A percentile compares a stretch with the other conserved stretches of the same genome.
These are phyloP conservation scores for Stictocephala bisonia DNA, from an alignment of 2,888 invertebrate species.

Conservation along the genomic window DNA sequence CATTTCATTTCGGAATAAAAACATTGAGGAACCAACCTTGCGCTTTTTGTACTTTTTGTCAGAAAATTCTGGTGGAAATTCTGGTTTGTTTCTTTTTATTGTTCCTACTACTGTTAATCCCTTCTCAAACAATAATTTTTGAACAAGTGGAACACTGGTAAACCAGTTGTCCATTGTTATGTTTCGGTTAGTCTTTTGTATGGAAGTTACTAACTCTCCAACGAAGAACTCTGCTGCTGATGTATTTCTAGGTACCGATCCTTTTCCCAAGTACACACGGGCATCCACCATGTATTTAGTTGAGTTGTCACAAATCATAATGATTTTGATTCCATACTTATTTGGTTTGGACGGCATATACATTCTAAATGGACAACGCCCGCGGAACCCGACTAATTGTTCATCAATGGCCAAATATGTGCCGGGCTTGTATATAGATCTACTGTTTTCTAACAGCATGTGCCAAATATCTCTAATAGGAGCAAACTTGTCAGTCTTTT, in stretches of 20 bases:
- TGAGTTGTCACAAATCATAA: slow-evolving; percentile 41
- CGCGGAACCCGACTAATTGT: slow-evolving; percentile 48
- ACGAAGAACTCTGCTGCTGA: slow-evolving; percentile 43
- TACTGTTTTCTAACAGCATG: slow-evolving; percentile 54
- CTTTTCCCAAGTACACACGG: slow-evolving; percentile 45
- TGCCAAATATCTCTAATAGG: slow-evolving; percentile 60
- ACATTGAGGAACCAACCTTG: slow-evolving; percentile 18
- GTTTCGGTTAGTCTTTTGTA: slow-evolving; percentile 28
- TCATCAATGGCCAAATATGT: slow-evolving; percentile 50
- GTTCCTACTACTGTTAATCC: slow-evolving; percentile 13
- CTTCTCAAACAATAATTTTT: slow-evolving; percentile 11
- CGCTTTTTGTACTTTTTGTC: background rate
- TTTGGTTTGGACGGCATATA: slow-evolving; percentile 55
- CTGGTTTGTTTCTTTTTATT: slow-evolving; percentile 11
- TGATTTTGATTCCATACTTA: slow-evolving; percentile 48
- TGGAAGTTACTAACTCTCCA: slow-evolving; percentile 27
- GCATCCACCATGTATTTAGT: slow-evolving; percentile 45
- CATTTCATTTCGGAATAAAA: slow-evolving; percentile 15
- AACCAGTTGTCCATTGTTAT: slow-evolving; percentile 39
- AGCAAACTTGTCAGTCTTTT: slow-evolving; percentile 56
- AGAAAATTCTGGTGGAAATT: slow-evolving; percentile 22
- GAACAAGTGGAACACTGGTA: slow-evolving; percentile 29
- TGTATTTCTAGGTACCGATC: slow-evolving; percentile 11
- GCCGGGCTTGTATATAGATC: slow-evolving; percentile 46
- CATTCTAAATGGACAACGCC: slow-evolving; percentile 45